These are phyloP conservation scores for Perognathus longimembris DNA, from an alignment of 2,113 vertebrate genomes.

Conservation along the genomic window DNA sequence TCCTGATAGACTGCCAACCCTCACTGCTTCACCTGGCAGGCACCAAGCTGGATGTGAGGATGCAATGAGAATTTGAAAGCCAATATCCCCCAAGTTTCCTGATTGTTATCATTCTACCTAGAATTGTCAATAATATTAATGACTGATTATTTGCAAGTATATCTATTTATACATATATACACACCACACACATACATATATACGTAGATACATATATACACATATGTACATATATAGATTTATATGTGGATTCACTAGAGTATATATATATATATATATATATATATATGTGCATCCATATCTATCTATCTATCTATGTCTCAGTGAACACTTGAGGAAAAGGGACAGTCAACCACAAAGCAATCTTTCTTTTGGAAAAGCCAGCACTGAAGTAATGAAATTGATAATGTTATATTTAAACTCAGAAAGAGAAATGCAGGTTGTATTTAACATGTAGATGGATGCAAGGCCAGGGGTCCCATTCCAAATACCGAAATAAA, in stretches of 20 bases:
- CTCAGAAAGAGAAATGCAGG: conserved; percentile 1
- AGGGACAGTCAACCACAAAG: not conserved
- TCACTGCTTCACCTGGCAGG: not conserved
- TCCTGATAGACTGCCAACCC: not conserved
- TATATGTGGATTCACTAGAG: too few relatives aligned
- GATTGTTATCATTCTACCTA: not conserved
- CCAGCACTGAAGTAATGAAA: not conserved
- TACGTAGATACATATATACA: too few relatives aligned
- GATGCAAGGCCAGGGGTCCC: too few relatives aligned
- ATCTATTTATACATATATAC: too few relatives aligned
- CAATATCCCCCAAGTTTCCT: too few relatives aligned
- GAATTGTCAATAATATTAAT: not conserved
- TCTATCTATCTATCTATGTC: too few relatives aligned
- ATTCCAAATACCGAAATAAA: too few relatives aligned
- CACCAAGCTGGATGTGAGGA: not conserved
- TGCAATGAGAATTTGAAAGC: not conserved
- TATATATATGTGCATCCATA: too few relatives aligned
- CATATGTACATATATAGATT: too few relatives aligned
- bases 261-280: too few relatives aligned
- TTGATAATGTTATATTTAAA: not conserved
- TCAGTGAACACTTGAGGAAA: not conserved
- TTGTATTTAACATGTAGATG: not conserved
- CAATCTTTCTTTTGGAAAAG: not conserved
- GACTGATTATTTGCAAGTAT: not conserved
- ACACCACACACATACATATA: too few relatives aligned